These are phyloP conservation scores for Hedychridium roseum DNA, from an alignment of 2,888 invertebrate species.

Conservation along the genomic window DNA sequence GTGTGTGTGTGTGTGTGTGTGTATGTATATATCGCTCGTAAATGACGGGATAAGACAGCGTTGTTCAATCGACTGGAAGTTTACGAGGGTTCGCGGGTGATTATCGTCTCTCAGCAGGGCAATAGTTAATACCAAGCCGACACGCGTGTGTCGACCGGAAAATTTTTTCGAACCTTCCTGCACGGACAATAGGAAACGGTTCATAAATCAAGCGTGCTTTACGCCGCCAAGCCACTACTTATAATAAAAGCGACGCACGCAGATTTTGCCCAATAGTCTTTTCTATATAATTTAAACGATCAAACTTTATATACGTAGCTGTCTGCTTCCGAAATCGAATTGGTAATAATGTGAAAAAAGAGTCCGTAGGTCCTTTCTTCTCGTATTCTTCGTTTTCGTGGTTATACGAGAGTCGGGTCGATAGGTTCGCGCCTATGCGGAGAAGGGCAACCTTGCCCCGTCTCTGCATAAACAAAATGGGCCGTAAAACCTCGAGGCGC, in stretches of 20 bases:
- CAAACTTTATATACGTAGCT: no score
- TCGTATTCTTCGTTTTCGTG: no score
- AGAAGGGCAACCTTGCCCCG: constrained; percentile 42
- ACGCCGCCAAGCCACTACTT: no score
- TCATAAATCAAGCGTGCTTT: no score
- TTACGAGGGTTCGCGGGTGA: constrained; percentile 15
- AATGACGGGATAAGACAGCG: constrained; percentile 38
- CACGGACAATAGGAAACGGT: no score
- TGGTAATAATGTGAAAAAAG: no score
- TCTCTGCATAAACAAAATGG: constrained; percentile 44
- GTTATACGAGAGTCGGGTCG: no score
- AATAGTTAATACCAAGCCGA: constrained; percentile 17
- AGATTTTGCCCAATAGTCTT: no score
- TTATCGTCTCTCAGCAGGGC: constrained; percentile 13
- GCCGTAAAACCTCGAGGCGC: constrained; percentile 37
- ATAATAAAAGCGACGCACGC: no score
- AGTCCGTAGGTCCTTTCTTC: no score
- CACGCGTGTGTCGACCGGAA: constrained; percentile 6
- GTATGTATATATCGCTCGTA: constrained; percentile 13
- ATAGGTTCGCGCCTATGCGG: neutral
- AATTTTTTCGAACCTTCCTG: constrained; percentile 17
- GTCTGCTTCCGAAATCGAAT: no score
- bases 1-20: neutral
- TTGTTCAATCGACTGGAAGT: constrained; percentile 40
- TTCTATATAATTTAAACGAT: no score